These are phyloP conservation scores for roundworm (Caenorhabditis elegans) DNA, from an alignment of 1,140 invertebrate genomes.

Conservation along the genomic window WBcel235 BX284606.5:5423501-5424000, in stretches of 20 bases:
- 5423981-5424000: not conserved
- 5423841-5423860: not conserved
- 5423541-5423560: slow-evolving; percentile 58
- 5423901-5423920: slow-evolving; percentile 10
- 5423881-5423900: not conserved
- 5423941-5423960: not conserved
- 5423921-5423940: not conserved
- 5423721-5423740: slow-evolving; percentile 47
- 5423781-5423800: slow-evolving; percentile 34
- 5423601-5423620: slow-evolving; percentile 45
- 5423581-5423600: slow-evolving; percentile 35
- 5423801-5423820: slow-evolving; percentile 28
- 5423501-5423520: slow-evolving; percentile 55
- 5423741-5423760: not conserved
- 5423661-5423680: slow-evolving; percentile 31
- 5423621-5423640: slow-evolving; percentile 40
- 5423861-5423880: not conserved
- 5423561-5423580: slow-evolving; percentile 36
- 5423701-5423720: slow-evolving; percentile 61
- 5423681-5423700: slow-evolving; percentile 43
- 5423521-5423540: slow-evolving; percentile 59
- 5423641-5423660: slow-evolving; percentile 38
- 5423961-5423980: not conserved
- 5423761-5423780: slow-evolving; percentile 1
- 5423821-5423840: slow-evolving; percentile 5